These are phyloP conservation scores for Sylvilagus bachmani DNA, from an alignment of 2,113 vertebrate species.

Conservation along the genomic window DNA sequence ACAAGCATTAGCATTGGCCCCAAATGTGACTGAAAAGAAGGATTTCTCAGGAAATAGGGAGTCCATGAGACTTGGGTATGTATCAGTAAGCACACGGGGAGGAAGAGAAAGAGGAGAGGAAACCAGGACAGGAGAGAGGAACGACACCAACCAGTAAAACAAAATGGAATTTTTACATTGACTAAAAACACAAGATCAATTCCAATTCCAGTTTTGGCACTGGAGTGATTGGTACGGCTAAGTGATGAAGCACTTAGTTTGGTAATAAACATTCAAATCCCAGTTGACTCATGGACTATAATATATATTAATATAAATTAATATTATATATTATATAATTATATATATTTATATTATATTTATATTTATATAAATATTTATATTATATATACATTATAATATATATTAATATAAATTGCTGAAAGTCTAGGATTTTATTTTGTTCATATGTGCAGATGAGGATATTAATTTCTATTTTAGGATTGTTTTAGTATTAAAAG, in stretches of 20 bases:
- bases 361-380: too few relatives aligned
- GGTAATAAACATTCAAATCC: not conserved
- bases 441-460: conserved; percentile 34
- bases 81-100: not conserved
- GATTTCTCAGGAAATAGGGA: not conserved
- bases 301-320: too few relatives aligned
- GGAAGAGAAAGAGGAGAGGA: not conserved
- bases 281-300: not conserved
- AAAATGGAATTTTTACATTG: not conserved
- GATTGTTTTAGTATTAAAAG: not conserved
- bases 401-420: not conserved
- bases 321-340: too few relatives aligned
- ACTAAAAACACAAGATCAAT: not conserved
- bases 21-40: not conserved
- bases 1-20: not conserved
- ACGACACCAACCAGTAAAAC: not conserved
- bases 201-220: not conserved
- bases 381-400: too few relatives aligned
- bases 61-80: not conserved
- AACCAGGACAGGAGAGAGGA: not conserved
- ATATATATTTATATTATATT: too few relatives aligned
- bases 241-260: not conserved
- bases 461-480: not conserved
- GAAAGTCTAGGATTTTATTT: not conserved
- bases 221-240: not conserved